Base-by-base conservation (phyloP, 2,113 vertebrate species). In the Engraulis encrasicolus region DNA sequence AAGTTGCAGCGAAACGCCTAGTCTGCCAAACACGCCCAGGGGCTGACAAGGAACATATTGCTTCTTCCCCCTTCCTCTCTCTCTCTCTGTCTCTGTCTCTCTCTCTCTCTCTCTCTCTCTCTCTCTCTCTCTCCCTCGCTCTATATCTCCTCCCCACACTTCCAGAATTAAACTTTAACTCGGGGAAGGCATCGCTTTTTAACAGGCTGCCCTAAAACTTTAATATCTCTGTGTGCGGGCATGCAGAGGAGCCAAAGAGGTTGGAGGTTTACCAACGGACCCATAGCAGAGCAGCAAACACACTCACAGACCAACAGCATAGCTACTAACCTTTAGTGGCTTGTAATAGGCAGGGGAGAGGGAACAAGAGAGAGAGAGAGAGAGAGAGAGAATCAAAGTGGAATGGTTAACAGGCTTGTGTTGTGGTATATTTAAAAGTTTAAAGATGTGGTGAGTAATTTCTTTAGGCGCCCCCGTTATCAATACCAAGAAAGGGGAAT, bases 111-210 rank as follows among this genome's bases (percentile, higher is more conserved):
- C 58, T 27, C 58, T 27, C n/a, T 66, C 23, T 31, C 23, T 31
- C 58, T 66, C 58, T 66, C 18, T 19, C 54, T 20, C 54, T 20
- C 54, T 23, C 54, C 11, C n/a, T 23, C n/a, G n/a, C 20, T 11
- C n/a, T 9, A 9, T 23, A 82, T 89, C 80, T 81, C 74, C 81
- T 88, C 88, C 83, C 61, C 90, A 92, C 88, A 88, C 86, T 91
- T 91, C 89, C 86, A 92, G 90, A 89, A 94, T 95, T 91, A 94
- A 94, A 94, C 90, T 94, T 94, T 93, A 88, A 94, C 91, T 91
- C 80, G 85, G 85, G 49, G n/a, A 40, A 37, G 52, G 81, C 77
- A 19, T 50, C 48, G 48, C 54, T 40, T 78, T 81, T 87, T 80
- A 84, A 86, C 74, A 74, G 74, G 81, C 54, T 34, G 85, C 87